Percentiles rank a stretch among this genome's conserved stretches.
Conservation (phyloP, 2,888 invertebrate species). For the Lithophane socia region DNA sequence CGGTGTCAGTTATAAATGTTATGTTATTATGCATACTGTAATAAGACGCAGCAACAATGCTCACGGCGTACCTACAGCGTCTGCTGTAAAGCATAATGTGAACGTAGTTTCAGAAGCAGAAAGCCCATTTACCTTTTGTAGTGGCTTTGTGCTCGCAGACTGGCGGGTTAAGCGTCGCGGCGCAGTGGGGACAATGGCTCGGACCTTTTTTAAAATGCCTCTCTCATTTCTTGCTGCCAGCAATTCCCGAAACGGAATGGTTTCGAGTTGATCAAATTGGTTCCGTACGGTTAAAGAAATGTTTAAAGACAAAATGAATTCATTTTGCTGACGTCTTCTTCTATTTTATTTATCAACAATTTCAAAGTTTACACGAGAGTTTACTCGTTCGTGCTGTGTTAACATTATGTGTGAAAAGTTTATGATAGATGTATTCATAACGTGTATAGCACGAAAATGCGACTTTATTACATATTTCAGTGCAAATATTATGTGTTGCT, state of each 20-base stretch:
- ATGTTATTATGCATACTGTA: slow-evolving; percentile 82
- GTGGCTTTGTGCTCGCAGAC: slow-evolving; percentile 84
- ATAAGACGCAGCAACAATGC: slow-evolving; percentile 78
- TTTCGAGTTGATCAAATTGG: slow-evolving; percentile 75
- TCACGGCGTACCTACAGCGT: slow-evolving; percentile 70
- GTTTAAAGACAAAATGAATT: slow-evolving; percentile 65
- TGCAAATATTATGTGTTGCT: slow-evolving; percentile 50
- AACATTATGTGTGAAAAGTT: slow-evolving; percentile 52
- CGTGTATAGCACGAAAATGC: slow-evolving; percentile 39
- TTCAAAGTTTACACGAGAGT: slow-evolving; percentile 35
- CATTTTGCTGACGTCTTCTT: slow-evolving; percentile 49
- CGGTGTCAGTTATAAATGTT: slow-evolving; percentile 82
- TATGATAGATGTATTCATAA: slow-evolving; percentile 55
- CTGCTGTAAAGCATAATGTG: slow-evolving; percentile 81
- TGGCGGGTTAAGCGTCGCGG: slow-evolving; percentile 84
- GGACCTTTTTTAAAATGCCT: slow-evolving; percentile 83
- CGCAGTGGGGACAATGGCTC: slow-evolving; percentile 80
- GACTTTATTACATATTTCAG: slow-evolving; percentile 56
- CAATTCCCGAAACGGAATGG: slow-evolving; percentile 78
- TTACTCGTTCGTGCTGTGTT: slow-evolving; percentile 49
- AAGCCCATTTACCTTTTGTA: slow-evolving; percentile 86
- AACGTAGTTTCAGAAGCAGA: slow-evolving; percentile 81
- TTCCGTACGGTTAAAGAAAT: slow-evolving; percentile 68
- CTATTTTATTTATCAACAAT: slow-evolving; percentile 46
- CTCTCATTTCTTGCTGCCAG: slow-evolving; percentile 75